These are phyloP conservation scores for Staurois parvus DNA, from an alignment of 2,797 vertebrate genomes.

Conservation along the genomic window DNA sequence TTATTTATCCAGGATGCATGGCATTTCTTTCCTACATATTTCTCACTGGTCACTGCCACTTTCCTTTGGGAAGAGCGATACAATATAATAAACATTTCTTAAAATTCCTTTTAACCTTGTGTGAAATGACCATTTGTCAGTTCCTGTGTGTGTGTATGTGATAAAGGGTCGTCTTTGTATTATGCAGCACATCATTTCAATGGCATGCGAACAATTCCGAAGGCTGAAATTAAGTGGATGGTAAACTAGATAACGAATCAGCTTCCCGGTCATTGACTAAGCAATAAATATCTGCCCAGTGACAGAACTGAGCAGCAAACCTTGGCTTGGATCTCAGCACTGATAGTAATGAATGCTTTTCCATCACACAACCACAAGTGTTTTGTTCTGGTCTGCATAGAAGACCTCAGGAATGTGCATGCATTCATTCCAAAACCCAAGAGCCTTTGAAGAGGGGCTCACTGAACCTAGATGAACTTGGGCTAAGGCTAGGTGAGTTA, in stretches of 20 bases:
- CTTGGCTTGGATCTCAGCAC: constrained; percentile 52
- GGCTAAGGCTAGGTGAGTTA: constrained; percentile 14
- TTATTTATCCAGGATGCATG: not conserved
- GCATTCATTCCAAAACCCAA: constrained; percentile 22
- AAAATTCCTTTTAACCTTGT: constrained; percentile 33
- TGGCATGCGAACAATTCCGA: constrained; percentile 64
- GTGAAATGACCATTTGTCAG: constrained; percentile 43
- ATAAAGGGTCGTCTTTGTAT: constrained; percentile 57
- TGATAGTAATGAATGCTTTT: constrained; percentile 53
- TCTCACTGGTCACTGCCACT: constrained; percentile 3
- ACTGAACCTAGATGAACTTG: constrained; percentile 34
- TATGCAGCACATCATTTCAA: constrained; percentile 60
- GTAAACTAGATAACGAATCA: constrained; percentile 60
- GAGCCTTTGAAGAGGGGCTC: constrained; percentile 10
- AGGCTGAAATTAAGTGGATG: constrained; percentile 61
- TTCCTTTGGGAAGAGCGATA: constrained; percentile 39
- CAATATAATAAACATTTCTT: constrained; percentile 42
- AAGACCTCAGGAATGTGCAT: constrained; percentile 44
- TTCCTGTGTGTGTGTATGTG: constrained; percentile 18
- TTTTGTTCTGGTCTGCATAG: constrained; percentile 36
- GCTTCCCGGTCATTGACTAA: constrained; percentile 54
- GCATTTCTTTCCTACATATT: not conserved
- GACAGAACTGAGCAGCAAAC: constrained; percentile 26
- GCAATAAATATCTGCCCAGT: constrained; percentile 64
- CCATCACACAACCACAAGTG: constrained; percentile 25